phyloP scores from a whole-genome alignment of 2,113 vertebrate species.

The Australoheros scitulus region DNA sequence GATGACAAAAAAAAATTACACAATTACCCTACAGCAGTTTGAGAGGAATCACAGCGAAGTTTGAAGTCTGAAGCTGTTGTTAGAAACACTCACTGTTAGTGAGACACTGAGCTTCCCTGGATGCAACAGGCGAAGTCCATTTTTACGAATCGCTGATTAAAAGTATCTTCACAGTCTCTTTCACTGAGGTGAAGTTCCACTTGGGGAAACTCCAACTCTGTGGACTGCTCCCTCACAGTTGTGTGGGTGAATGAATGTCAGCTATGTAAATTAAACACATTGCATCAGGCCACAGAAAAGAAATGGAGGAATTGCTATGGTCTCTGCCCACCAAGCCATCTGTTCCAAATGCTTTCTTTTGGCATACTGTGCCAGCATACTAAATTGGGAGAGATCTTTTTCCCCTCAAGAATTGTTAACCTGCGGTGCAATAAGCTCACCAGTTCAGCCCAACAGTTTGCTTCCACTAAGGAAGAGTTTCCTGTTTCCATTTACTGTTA shows the following conservation, averaged over 20 bases:
- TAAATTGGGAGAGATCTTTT: slow-evolving; percentile 15
- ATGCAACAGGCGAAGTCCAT: neutral
- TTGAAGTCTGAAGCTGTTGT: neutral
- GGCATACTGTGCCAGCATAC: slow-evolving; percentile 19
- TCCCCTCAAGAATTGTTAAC: slow-evolving; percentile 7
- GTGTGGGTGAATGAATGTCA: slow-evolving; percentile 16
- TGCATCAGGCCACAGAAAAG: slow-evolving; percentile 25
- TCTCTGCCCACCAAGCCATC: slow-evolving; percentile 53
- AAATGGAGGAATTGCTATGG: slow-evolving; percentile 20
- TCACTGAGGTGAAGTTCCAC: neutral
- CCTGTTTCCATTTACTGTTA: neutral
- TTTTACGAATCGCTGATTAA: slow-evolving; percentile 12
- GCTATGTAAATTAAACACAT: slow-evolving; percentile 43
- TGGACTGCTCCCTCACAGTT: neutral
- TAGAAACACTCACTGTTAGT: neutral
- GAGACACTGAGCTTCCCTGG: neutral
- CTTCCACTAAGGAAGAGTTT: neutral
- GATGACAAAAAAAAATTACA: neutral
- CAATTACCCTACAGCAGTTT: neutral
- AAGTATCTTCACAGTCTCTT: slow-evolving; percentile 7
- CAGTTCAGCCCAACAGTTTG: neutral
- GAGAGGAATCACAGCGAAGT: neutral
- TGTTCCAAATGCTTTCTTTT: slow-evolving; percentile 38
- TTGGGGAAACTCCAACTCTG: neutral
- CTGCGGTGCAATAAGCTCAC: slow-evolving; percentile 39